Percentiles rank a stretch among this genome's conserved stretches.
phyloP scores from a whole-genome alignment of 2,797 vertebrate genomes.

The Sebastes minor region DNA sequence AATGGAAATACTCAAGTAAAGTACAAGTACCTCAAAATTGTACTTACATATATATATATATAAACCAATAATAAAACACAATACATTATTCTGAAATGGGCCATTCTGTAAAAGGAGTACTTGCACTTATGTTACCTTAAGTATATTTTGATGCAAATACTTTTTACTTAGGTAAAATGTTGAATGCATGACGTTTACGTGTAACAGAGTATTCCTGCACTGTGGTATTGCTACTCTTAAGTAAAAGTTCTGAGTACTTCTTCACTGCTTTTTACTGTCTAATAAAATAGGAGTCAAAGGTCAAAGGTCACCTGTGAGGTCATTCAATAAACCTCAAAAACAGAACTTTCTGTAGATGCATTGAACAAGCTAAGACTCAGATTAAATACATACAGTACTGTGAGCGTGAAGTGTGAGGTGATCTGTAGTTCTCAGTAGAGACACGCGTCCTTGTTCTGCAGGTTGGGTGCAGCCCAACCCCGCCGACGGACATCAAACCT shows the following conservation, averaged over 20 bases:
- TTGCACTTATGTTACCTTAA: not conserved
- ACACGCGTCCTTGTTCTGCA: not conserved
- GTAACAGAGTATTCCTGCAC: not conserved
- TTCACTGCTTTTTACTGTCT: not conserved
- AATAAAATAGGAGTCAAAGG: not conserved
- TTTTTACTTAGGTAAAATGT: not conserved
- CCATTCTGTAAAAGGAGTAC: not conserved
- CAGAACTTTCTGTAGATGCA: not conserved
- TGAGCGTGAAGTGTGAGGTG: not conserved
- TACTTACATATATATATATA: too few species aligned
- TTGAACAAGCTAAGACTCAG: not conserved
- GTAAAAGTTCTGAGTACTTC: not conserved
- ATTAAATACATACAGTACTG: not conserved
- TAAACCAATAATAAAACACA: too few species aligned
- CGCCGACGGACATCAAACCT: not conserved
- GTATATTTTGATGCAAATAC: not conserved
- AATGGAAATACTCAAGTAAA: not conserved
- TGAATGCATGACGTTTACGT: not conserved
- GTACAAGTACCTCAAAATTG: not conserved
- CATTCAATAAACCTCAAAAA: not conserved
- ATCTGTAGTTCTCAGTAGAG: not conserved
- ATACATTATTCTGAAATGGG: not conserved
- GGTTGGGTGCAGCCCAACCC: not conserved
- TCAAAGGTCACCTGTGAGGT: conserved; percentile 36
- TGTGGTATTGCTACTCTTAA: not conserved